Evolutionary conservation across 2,797 vertebrate species (phyloP).

Genomic region (Antrozous pallidus): DNA sequence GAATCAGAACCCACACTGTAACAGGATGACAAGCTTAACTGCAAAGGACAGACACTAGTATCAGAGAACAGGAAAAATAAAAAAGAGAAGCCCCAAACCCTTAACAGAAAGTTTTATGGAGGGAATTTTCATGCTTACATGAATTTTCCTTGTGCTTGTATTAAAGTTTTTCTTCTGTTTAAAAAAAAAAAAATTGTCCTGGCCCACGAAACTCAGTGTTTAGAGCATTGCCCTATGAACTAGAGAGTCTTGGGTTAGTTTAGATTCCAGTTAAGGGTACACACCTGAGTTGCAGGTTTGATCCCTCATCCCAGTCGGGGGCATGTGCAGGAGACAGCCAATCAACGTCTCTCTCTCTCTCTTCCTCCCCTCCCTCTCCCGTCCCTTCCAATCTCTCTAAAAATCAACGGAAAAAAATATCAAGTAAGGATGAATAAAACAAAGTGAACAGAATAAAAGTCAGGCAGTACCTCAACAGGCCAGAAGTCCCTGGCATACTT

Average conservation of each 20-base stretch:
- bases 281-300: too few species aligned
- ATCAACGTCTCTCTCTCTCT: too few species aligned
- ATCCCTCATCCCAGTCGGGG: too few species aligned
- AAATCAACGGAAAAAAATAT: too few species aligned
- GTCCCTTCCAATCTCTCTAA: too few species aligned
- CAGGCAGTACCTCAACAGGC: not conserved
- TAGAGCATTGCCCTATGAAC: too few species aligned
- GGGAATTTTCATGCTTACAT: not conserved
- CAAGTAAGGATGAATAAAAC: too few species aligned
- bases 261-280: too few species aligned
- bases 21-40: not conserved
- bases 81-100: not conserved
- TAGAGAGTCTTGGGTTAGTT: too few species aligned
- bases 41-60: not conserved
- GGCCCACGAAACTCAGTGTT: too few species aligned
- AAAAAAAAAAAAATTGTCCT: not conserved
- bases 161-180: not conserved
- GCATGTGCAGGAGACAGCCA: too few species aligned
- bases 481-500: not conserved
- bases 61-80: not conserved
- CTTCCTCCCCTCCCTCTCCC: too few species aligned
- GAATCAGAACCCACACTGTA: not conserved
- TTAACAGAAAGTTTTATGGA: not conserved
- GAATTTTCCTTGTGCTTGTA: not conserved
- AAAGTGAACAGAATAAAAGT: not conserved